Evolutionary conservation across 2,888 invertebrate species (phyloP), one percentile per base, ranked within the genome.

Genomic region (Celastrina argiolus): DNA sequence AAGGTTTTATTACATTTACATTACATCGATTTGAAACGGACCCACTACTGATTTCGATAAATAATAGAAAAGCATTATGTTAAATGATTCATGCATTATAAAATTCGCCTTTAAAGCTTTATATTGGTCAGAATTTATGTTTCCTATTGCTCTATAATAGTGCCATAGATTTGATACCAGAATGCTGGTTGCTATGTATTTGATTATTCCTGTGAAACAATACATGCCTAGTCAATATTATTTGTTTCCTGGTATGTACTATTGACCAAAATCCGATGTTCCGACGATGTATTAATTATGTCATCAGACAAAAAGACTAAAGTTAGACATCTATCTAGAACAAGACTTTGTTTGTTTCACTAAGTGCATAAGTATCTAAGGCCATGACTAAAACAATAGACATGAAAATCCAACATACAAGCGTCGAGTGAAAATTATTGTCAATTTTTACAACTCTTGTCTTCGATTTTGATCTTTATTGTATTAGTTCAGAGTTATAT

Each of bases 141-240:
- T 71, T 83, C 86, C 86, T 85, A 84, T 85, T 79, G 69, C 66
- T 77, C 80, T 87, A 84, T 85, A 84, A 85, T 87, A 88, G 88
- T 89, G 89, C 89, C 89, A 89, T 89, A 88, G 66, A 69, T 34
- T 31, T 36, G 39, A 14, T 6, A 14, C 39, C 61, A 61, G 39
- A 39, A 22, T n/a, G 16, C 42, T 58, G 58, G 41, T 58, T 51
- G 58, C 56, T 56, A 65, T 56, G 42, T 59, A 42, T 45, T 36
- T 51, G 65, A 42, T 42, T 18, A 36, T 42, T 63, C n/a, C 16
- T 31, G 64, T 65, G 61, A 41, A 56, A 64, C 69, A 68, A 67
- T 71, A 69, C 73, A 78, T 80, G 73, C 78, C 86, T 86, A 87
- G 86, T 87, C 86, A 86, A 77, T 78, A 72, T 74, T 70, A 72